Conservation (phyloP, 2,797 vertebrate genomes). For the Danio tinwini region DNA sequence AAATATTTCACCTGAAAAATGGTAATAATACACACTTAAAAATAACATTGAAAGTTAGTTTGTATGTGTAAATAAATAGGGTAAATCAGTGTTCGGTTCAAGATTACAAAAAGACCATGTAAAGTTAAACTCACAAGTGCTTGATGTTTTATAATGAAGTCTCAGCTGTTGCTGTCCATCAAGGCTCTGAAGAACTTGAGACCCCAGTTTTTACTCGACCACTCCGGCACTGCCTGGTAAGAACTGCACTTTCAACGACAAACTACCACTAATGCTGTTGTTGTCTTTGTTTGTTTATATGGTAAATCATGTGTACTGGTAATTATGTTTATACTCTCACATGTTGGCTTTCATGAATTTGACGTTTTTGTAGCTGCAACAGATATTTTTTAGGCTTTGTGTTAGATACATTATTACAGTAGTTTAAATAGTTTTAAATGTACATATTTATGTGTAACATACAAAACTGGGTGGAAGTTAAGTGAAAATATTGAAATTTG, state of each 20-base stretch:
- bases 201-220: conserved; percentile 12
- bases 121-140: not conserved
- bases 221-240: conserved; percentile 62
- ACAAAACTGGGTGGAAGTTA: not conserved
- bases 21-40: not conserved
- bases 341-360: not conserved
- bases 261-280: conserved; percentile 8
- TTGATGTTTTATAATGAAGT: conserved; percentile 55
- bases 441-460: not conserved
- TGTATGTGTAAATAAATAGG: not conserved
- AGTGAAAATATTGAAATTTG: not conserved
- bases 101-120: not conserved
- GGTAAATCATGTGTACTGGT: not conserved
- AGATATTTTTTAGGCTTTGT: not conserved
- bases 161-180: conserved; percentile 80
- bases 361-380: not conserved
- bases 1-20: too few relatives aligned
- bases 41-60: not conserved
- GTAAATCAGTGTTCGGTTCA: not conserved
- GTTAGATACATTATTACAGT: not conserved
- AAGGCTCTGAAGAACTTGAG: conserved; percentile 57
- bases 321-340: too few relatives aligned
- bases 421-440: not conserved
- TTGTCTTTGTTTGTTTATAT: not conserved
- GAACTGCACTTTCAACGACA: conserved; percentile 32